Percentiles rank a stretch among this genome's conserved stretches.
Evolutionary conservation across 1,140 invertebrate genomes (phyloP).

Genomic region (Potamilus streckersoni): DNA sequence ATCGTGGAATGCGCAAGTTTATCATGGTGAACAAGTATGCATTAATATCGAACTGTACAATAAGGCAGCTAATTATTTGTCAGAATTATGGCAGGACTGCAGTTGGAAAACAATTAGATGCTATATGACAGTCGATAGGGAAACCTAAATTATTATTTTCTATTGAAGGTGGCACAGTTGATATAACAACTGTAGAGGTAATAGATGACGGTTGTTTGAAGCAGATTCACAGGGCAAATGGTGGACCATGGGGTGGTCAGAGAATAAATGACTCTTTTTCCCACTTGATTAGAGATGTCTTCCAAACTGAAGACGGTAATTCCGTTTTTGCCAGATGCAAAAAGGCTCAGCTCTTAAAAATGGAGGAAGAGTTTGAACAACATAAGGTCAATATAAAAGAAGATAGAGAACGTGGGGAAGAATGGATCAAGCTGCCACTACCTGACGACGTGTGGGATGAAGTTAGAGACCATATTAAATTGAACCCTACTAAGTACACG

Average conservation of each 20-base stretch:
- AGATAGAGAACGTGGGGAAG: not conserved
- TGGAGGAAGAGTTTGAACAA: conserved; percentile 26
- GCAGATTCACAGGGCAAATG: not conserved
- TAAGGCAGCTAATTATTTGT: too few species aligned
- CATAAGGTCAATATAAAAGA: conserved; percentile 10
- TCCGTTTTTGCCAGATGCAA: not conserved
- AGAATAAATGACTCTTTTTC: conserved; percentile 23
- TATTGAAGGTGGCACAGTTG: conserved; percentile 19
- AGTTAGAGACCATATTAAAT: not conserved
- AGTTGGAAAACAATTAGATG: too few species aligned
- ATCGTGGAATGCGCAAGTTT: too few species aligned
- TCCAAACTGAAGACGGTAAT: conserved; percentile 9
- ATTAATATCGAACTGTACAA: too few species aligned
- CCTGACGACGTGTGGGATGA: not conserved
- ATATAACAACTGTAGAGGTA: conserved; percentile 17
- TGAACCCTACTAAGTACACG: not conserved
- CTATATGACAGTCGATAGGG: too few species aligned
- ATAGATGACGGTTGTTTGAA: conserved; percentile 3
- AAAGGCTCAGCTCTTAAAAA: conserved; percentile 4
- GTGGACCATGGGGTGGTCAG: conserved; percentile 15
- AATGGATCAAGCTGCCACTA: too few species aligned
- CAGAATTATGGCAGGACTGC: too few species aligned
- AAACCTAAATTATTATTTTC: too few species aligned
- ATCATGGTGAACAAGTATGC: too few species aligned
- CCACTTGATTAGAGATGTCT: conserved; percentile 12